Evolutionary conservation across 1,140 invertebrate species (phyloP).

Genomic region (Solenopsis fugax): DNA sequence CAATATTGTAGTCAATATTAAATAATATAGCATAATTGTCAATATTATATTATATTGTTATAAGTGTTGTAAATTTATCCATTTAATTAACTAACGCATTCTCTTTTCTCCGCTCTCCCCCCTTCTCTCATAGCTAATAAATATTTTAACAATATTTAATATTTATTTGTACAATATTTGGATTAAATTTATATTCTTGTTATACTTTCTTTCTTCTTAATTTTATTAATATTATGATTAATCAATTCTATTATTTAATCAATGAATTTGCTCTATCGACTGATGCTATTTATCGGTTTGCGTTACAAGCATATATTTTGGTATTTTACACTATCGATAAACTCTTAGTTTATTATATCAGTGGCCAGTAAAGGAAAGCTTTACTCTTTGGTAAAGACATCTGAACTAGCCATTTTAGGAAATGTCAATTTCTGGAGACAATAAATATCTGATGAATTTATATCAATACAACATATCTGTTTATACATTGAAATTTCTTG

Average conservation of each 20-base stretch:
- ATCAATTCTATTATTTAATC: neutral
- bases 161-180: neutral
- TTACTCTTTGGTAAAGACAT: neutral
- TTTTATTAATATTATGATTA: neutral
- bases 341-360: neutral
- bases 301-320: neutral
- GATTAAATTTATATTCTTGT: neutral
- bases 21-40: neutral
- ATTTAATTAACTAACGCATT: neutral
- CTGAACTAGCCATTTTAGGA: neutral
- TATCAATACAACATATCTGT: neutral
- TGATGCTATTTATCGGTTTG: neutral
- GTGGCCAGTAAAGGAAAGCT: neutral
- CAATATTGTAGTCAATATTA: neutral
- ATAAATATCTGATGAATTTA: neutral
- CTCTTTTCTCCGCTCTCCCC: neutral
- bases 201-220: conserved; percentile 17
- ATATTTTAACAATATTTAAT: conserved; percentile 29
- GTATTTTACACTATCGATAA: conserved; percentile 27
- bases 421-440: neutral
- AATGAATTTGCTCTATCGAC: neutral
- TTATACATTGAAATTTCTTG: neutral
- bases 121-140: neutral
- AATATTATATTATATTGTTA: neutral
- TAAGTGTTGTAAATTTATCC: neutral